Conservation (phyloP, 2,113 vertebrate species). For the Pseudopodoces humilis region DNA sequence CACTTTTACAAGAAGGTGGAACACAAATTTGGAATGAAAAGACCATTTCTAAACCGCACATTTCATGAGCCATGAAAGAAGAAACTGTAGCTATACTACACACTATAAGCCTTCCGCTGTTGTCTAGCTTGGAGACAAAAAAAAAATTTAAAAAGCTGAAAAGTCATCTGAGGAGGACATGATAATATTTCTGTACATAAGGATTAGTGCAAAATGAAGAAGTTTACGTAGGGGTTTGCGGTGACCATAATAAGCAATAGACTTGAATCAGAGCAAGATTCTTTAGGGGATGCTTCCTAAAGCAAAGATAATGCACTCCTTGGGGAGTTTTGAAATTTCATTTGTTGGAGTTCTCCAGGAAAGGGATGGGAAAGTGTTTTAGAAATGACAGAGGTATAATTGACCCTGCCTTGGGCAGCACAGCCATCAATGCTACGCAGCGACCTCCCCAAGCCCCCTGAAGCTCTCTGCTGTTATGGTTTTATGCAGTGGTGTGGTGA, state of each 20-base stretch:
- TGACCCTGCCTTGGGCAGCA: neutral
- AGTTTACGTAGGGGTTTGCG: neutral
- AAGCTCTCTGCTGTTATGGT: neutral
- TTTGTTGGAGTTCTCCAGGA: neutral
- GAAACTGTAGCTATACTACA: neutral
- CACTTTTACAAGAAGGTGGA: neutral
- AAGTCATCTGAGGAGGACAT: neutral
- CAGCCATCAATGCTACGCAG: neutral
- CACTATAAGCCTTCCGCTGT: neutral
- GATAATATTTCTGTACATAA: neutral
- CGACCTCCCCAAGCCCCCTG: neutral
- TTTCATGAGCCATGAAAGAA: neutral
- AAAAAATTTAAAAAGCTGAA: neutral
- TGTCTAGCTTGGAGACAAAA: neutral
- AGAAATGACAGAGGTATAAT: neutral
- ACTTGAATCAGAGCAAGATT: neutral
- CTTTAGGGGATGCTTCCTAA: neutral
- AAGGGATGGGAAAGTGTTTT: neutral
- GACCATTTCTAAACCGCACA: neutral
- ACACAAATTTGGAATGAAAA: neutral
- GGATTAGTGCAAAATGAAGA: neutral
- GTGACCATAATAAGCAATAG: neutral
- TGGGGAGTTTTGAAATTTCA: neutral
- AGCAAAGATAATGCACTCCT: neutral
- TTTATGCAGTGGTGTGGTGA: neutral